phyloP scores from a whole-genome alignment of 2,888 invertebrate genomes.

The Torymus auratus region DNA sequence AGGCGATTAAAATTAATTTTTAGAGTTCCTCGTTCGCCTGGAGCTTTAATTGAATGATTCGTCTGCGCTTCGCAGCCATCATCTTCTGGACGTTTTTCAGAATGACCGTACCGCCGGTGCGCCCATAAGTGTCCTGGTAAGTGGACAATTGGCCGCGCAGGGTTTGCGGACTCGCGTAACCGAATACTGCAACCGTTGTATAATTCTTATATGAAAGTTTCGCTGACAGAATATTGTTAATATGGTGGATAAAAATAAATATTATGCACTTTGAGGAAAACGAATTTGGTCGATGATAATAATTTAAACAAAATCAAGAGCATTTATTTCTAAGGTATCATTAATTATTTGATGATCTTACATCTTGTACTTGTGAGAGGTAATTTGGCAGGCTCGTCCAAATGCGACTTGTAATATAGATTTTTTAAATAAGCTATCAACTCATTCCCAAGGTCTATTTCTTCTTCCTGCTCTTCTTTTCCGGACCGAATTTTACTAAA shows the following conservation, averaged over 20 bases:
- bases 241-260: too few relatives aligned
- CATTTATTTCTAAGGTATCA: too few relatives aligned
- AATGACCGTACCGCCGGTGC: constrained; percentile 67
- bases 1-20: neutral
- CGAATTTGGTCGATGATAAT: too few relatives aligned
- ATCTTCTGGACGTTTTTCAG: constrained; percentile 56
- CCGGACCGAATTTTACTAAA: constrained; percentile 4
- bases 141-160: constrained; percentile 63
- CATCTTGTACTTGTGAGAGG: constrained; percentile 66
- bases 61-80: constrained; percentile 16
- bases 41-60: constrained; percentile 23
- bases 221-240: too few relatives aligned
- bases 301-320: too few relatives aligned
- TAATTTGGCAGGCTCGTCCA: constrained; percentile 63
- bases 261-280: too few relatives aligned
- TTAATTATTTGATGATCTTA: constrained; percentile 41
- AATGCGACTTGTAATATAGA: constrained; percentile 63
- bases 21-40: neutral
- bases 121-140: constrained; percentile 67
- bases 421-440: constrained; percentile 64
- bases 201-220: too few relatives aligned
- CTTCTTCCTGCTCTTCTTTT: constrained; percentile 3
- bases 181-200: constrained; percentile 62
- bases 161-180: constrained; percentile 64
- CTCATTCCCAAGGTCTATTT: constrained; percentile 62